phyloP scores from a whole-genome alignment of 2,888 invertebrate genomes.

The Cataglyphis albicans region DNA sequence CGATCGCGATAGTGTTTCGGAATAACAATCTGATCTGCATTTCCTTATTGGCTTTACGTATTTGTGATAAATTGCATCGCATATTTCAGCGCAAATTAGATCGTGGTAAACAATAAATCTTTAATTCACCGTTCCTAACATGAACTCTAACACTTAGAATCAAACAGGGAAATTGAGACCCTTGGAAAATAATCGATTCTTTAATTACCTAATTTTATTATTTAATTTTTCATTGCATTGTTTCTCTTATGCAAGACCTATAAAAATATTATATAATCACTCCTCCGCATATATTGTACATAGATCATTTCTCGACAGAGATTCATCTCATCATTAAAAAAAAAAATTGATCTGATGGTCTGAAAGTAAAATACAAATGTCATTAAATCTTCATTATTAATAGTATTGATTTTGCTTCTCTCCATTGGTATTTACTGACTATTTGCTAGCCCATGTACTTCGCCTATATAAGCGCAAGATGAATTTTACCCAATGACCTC shows the following conservation, averaged over 20 bases:
- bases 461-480: neutral
- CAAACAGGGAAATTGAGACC: constrained; percentile 8
- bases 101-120: neutral
- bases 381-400: constrained; percentile 9
- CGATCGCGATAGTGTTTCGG: neutral
- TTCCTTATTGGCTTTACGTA: constrained; percentile 18
- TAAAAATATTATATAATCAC: constrained; percentile 20
- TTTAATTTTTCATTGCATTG: neutral
- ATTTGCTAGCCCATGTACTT: neutral
- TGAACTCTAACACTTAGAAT: neutral
- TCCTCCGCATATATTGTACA: neutral
- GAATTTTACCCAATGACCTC: constrained; percentile 11
- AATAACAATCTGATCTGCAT: neutral
- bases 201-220: constrained; percentile 2
- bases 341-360: neutral
- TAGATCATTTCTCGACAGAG: neutral
- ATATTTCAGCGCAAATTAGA: neutral
- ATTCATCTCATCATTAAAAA: constrained; percentile 6
- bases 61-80: neutral
- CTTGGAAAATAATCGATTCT: neutral
- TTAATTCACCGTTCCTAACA: neutral
- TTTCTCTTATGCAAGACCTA: neutral
- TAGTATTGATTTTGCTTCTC: constrained; percentile 19
- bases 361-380: constrained; percentile 16
- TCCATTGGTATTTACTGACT: constrained; percentile 3